These are phyloP conservation scores for Procapra przewalskii DNA, from an alignment of 2,113 vertebrate species.

Conservation along the genomic window DNA sequence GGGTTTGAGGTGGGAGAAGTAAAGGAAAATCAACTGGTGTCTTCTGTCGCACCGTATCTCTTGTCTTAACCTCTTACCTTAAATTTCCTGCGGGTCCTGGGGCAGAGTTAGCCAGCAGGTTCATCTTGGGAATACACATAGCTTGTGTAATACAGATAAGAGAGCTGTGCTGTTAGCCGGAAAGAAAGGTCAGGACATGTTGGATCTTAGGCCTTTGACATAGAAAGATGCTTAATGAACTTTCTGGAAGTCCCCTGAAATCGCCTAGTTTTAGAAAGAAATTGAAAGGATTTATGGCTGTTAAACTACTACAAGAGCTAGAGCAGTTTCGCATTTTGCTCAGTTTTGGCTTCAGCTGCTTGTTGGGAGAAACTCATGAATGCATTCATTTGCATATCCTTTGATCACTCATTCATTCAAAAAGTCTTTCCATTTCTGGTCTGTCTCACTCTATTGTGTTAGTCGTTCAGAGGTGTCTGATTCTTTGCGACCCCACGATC, in stretches of 20 bases:
- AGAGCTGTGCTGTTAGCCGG: background rate
- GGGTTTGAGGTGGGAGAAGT: background rate
- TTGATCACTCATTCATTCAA: background rate
- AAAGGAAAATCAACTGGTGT: background rate
- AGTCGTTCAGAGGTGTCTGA: background rate
- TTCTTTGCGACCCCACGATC: background rate
- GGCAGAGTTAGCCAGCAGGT: background rate
- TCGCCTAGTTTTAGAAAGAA: background rate
- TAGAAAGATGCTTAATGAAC: background rate
- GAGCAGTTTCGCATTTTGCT: background rate
- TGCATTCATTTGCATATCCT: background rate
- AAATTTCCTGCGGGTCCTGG: background rate
- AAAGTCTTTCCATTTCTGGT: background rate
- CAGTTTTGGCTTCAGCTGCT: background rate
- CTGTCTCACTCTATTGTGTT: background rate
- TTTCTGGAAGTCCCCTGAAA: slow-evolving; percentile 10
- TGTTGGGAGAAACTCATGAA: background rate
- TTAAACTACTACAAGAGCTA: background rate
- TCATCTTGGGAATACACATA: background rate
- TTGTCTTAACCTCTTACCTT: background rate
- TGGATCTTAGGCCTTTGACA: background rate
- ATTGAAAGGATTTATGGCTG: background rate
- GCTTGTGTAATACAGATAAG: background rate
- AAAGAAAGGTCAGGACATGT: background rate
- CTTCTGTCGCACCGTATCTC: background rate